Evolutionary conservation across 2,113 vertebrate species (phyloP).

Genomic region (Columba livia): DNA sequence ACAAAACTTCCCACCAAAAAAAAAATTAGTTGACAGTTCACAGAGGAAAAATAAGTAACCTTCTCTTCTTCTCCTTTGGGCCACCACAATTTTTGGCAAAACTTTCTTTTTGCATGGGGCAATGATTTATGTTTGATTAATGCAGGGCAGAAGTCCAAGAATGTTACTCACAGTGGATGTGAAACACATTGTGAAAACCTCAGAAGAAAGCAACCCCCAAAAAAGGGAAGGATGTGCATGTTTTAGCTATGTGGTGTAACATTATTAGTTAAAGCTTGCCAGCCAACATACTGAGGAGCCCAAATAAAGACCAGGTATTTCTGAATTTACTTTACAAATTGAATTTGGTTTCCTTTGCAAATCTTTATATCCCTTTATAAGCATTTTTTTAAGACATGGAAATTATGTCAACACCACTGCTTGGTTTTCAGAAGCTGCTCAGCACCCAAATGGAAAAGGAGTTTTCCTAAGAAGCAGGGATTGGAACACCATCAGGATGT

Average conservation of each 20-base stretch:
- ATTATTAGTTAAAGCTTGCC: not conserved
- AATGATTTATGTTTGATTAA: slow-evolving; percentile 45
- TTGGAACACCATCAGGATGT: not conserved
- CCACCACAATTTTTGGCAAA: slow-evolving; percentile 8
- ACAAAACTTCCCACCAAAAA: not conserved
- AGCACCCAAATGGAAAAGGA: not conserved
- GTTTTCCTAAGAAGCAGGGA: not conserved
- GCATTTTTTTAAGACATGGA: not conserved
- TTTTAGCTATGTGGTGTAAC: not conserved
- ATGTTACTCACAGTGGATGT: not conserved
- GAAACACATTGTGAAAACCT: slow-evolving; percentile 26
- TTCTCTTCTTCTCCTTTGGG: not conserved
- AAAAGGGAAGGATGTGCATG: not conserved
- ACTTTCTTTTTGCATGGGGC: not conserved
- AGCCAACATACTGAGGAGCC: not conserved
- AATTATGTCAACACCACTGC: not conserved
- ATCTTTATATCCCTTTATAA: not conserved
- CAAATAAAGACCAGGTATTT: not conserved
- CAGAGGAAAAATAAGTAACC: not conserved
- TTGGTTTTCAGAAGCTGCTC: not conserved
- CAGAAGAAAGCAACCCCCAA: not conserved
- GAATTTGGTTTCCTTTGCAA: not conserved
- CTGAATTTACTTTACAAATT: not conserved
- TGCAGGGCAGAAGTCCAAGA: slow-evolving; percentile 19
- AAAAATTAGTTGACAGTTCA: not conserved